Conservation (phyloP, 2,888 invertebrate species). For the Nomada ferruginata region DNA sequence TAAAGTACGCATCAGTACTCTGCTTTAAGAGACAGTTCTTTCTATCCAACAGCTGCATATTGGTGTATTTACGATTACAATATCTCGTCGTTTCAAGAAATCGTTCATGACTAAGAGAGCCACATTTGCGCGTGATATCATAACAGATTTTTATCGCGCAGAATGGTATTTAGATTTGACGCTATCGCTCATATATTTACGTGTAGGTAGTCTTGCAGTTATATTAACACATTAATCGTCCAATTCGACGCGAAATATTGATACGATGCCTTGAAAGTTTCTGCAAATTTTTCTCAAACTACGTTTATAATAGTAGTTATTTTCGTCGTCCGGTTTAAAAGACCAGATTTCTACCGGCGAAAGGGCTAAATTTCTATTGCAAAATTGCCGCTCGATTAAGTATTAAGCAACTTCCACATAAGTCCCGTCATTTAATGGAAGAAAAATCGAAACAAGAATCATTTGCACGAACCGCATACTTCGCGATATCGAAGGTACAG, state of each 20-base stretch:
- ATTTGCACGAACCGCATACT: slow-evolving; percentile 15
- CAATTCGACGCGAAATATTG: too few relatives aligned
- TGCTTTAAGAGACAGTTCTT: slow-evolving; percentile 19
- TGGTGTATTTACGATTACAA: slow-evolving; percentile 23
- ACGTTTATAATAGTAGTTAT: neutral
- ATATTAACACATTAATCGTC: too few relatives aligned
- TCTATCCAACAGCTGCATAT: neutral
- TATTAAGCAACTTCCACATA: neutral
- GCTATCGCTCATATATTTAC: neutral
- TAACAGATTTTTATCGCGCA: neutral
- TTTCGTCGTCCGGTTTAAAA: too few relatives aligned
- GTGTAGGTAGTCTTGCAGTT: neutral
- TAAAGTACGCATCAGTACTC: neutral
- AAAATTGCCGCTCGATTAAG: too few relatives aligned
- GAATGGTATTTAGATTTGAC: neutral
- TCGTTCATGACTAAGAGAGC: slow-evolving; percentile 5
- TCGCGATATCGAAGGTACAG: neutral
- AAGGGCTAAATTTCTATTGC: too few relatives aligned
- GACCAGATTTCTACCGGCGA: too few relatives aligned
- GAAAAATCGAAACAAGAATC: neutral
- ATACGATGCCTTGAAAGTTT: too few relatives aligned
- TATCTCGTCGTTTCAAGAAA: slow-evolving; percentile 40
- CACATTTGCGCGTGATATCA: slow-evolving; percentile 5
- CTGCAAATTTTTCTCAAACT: neutral
- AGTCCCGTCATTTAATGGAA: neutral